Evolutionary conservation across 2,888 invertebrate species (phyloP).

Genomic region (Amiota communis): DNA sequence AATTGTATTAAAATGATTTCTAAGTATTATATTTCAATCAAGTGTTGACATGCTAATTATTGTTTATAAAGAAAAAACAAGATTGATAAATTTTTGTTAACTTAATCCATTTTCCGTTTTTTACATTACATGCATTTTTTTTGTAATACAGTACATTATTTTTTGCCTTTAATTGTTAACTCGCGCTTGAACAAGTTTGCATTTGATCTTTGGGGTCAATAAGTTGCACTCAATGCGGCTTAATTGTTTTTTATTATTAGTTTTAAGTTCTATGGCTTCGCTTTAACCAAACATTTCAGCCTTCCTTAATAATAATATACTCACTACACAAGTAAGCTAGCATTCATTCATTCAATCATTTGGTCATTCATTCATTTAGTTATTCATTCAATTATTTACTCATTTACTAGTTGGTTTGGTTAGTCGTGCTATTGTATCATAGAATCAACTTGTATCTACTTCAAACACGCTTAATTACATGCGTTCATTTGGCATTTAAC

Average conservation of each 20-base stretch:
- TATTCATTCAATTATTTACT: too few species aligned
- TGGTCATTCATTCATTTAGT: too few species aligned
- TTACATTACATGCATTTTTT: conserved; percentile 30
- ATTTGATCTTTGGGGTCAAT: conserved; percentile 65
- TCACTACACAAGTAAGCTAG: too few species aligned
- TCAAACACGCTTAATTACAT: conserved; percentile 23
- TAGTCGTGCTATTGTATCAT: not conserved
- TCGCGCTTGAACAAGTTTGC: conserved; percentile 62
- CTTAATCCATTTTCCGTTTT: conserved; percentile 27
- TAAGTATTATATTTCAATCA: conserved; percentile 26
- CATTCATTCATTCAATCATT: too few species aligned
- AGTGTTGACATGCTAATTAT: conserved; percentile 56
- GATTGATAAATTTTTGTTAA: not conserved
- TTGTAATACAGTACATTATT: conserved; percentile 17
- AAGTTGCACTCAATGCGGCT: conserved; percentile 54
- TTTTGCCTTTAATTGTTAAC: conserved; percentile 50
- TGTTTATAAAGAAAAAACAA: conserved; percentile 30
- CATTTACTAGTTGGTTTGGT: too few species aligned
- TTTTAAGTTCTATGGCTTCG: conserved; percentile 20
- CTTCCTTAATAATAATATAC: too few species aligned
- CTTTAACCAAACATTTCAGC: too few species aligned
- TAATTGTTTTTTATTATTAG: conserved; percentile 54
- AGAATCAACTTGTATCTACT: not conserved
- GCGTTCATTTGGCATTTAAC: conserved; percentile 25
- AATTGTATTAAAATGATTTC: too few species aligned